Evolutionary conservation across 2,888 invertebrate species (phyloP), one percentile per base, ranked within the genome.

Genomic region (Pyrgus malvae): DNA sequence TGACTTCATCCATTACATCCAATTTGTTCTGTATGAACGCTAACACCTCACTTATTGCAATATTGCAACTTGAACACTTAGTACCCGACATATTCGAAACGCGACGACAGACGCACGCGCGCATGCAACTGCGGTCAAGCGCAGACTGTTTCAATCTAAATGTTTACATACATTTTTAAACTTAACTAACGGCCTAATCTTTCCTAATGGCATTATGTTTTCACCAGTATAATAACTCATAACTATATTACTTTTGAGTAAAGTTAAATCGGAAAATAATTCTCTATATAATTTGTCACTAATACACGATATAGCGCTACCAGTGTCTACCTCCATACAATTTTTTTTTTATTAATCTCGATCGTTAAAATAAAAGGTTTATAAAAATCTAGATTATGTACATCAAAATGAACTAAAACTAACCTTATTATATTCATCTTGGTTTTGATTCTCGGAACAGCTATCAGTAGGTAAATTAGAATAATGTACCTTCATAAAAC

Each of bases 281-380:
- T 33, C 19, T 33, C 33, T 14, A 46, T 57, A 61, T n/a, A 9
- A 37, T 9, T 59, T 35, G 0, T 53, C 23, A 55, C 55, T 58
- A n/a, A 61, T 58, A 41, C 62, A 64, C 0, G 64, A 55, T 6
- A 63, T 51, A 0, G 58, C 49, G 44, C 64, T 61, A 2, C 61
- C 64, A 2, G 62, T 62, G 31, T 60, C 61, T 2, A 48, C 9
- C 19, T 63, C 60, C 57, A 63, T 63, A 0, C 11, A 38, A 35
- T 44, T 17, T 9, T 27, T 35, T 8, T 35, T 16, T 35, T 35
- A 35, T 35, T 11, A 7, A 21, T 3, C 21, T 40, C 11, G 8
- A 40, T 6, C 3, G 9, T 23, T 21, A 40, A 21, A 12, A 11
- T 40, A n/a, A 21, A 40, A 1, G 40, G 40, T 2, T 9, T 3